Evolutionary conservation across 2,797 vertebrate species (phyloP).

Genomic region (Siniperca scherzeri): DNA sequence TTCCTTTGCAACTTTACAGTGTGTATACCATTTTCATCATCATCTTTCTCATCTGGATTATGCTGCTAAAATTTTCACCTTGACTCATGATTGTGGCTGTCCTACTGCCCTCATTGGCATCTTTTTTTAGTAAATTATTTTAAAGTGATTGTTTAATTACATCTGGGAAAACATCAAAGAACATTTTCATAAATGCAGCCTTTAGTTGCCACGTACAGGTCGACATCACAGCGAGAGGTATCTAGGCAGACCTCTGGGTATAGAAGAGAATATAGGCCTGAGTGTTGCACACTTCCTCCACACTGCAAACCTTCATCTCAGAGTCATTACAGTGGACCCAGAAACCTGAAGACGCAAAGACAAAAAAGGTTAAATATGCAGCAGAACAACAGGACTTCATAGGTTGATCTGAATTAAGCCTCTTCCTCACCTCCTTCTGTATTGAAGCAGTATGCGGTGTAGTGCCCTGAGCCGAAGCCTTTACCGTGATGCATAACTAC

Average conservation of each 20-base stretch:
- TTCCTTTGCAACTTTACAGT: slow-evolving; percentile 16
- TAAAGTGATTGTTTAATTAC: slow-evolving; percentile 58
- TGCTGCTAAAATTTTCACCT: slow-evolving; percentile 26
- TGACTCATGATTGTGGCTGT: slow-evolving; percentile 28
- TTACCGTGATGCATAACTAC: slow-evolving; percentile 99
- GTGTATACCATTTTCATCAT: not conserved
- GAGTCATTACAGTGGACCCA: slow-evolving; percentile 99
- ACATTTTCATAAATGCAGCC: slow-evolving; percentile 74
- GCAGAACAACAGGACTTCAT: not conserved
- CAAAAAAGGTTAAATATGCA: not conserved
- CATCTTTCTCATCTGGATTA: slow-evolving; percentile 26
- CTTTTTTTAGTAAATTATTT: slow-evolving; percentile 56
- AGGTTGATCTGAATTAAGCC: not conserved
- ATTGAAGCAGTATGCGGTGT: slow-evolving; percentile 99
- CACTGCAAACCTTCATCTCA: slow-evolving; percentile 98
- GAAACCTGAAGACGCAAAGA: slow-evolving; percentile 88
- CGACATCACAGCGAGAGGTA: slow-evolving; percentile 81
- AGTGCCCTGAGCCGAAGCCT: slow-evolving; percentile 99
- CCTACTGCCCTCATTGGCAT: slow-evolving; percentile 48
- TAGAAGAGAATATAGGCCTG: slow-evolving; percentile 99
- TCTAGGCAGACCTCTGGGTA: slow-evolving; percentile 95
- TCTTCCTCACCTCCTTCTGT: slow-evolving; percentile 97
- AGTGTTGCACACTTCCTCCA: slow-evolving; percentile 99
- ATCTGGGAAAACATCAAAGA: slow-evolving; percentile 59
- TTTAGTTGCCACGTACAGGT: slow-evolving; percentile 81